phyloP scores from a whole-genome alignment of 2,888 invertebrate genomes.

The Seira sanloemensis region DNA sequence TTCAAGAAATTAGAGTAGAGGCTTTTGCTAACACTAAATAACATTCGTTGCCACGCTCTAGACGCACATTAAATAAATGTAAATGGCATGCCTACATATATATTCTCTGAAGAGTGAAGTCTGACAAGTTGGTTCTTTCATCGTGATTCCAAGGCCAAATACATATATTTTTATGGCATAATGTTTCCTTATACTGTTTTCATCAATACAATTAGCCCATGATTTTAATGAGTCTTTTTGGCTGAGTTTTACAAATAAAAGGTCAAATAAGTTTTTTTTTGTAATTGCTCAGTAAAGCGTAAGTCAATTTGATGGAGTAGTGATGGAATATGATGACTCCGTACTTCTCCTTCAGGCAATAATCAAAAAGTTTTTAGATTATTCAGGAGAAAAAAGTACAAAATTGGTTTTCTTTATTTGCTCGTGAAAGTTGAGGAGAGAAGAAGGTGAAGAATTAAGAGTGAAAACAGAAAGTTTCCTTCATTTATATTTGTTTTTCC shows the following conservation, averaged over 20 bases:
- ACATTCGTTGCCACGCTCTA: no score
- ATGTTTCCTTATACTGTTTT: no score
- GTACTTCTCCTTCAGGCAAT: neutral
- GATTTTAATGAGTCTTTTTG: neutral
- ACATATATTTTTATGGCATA: no score
- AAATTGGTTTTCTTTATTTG: constrained; percentile 1
- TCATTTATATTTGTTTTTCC: neutral
- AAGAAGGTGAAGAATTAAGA: constrained; percentile 9
- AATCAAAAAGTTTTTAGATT: constrained; percentile 13
- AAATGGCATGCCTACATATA: no score
- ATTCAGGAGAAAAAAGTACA: constrained; percentile 13
- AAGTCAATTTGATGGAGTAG: neutral
- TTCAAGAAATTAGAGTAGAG: neutral
- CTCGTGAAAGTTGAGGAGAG: neutral
- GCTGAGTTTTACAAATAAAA: no score
- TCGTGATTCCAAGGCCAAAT: no score
- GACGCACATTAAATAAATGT: no score
- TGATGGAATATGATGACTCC: neutral
- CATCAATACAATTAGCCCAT: neutral
- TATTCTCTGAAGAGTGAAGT: no score
- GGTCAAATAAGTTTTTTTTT: no score
- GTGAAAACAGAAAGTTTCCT: neutral
- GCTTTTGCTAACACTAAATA: no score
- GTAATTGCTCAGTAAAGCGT: neutral
- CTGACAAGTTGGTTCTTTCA: no score